Percentiles rank a stretch among this genome's conserved stretches.
Conservation (phyloP, 1,140 invertebrate species). For the Platyscapa corneri region DNA sequence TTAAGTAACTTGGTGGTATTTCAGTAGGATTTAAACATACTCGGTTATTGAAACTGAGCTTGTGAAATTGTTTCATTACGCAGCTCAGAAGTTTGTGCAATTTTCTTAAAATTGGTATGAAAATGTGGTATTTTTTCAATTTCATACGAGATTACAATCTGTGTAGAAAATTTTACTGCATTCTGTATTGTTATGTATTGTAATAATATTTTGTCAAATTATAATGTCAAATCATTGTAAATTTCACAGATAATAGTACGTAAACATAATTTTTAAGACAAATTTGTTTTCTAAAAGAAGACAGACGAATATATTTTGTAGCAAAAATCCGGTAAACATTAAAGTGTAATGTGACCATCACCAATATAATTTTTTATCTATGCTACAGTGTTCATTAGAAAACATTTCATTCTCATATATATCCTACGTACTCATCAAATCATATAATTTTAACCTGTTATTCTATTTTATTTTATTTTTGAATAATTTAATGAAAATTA, state of each 20-base stretch:
- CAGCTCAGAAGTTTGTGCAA: conserved; percentile 25
- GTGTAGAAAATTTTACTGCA: neutral
- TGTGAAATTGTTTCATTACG: conserved; percentile 46
- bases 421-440: too few species aligned
- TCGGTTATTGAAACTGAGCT: conserved; percentile 9
- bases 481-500: too few species aligned
- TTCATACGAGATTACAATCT: neutral
- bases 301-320: neutral
- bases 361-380: too few species aligned
- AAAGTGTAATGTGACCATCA: too few species aligned
- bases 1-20: conserved; percentile 28
- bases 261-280: neutral
- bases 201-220: neutral
- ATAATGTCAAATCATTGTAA: neutral
- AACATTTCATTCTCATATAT: too few species aligned
- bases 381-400: too few species aligned
- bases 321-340: neutral
- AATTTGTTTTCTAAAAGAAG: neutral
- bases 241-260: neutral
- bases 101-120: conserved; percentile 28
- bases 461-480: too few species aligned
- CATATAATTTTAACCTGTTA: too few species aligned
- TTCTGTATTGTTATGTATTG: neutral
- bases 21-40: conserved; percentile 30
- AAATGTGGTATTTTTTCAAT: conserved; percentile 8